phyloP scores from a whole-genome alignment of 2,113 vertebrate genomes.

The Mobula birostris region DNA sequence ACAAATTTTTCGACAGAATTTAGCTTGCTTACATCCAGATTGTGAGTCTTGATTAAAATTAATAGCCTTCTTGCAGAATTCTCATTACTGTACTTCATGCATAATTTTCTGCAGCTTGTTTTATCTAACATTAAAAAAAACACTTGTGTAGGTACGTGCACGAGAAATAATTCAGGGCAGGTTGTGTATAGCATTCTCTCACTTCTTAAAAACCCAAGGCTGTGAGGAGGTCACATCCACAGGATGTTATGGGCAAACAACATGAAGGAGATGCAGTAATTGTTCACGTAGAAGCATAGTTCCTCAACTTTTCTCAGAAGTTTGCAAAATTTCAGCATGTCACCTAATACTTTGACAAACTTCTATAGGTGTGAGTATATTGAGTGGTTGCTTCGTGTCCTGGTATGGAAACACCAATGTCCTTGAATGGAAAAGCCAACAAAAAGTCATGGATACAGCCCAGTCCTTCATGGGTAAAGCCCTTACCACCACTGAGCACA shows the following conservation, averaged over 20 bases:
- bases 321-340: too few relatives aligned
- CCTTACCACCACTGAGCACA: too few relatives aligned
- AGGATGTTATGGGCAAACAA: not conserved
- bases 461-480: too few relatives aligned
- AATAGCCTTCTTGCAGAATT: not conserved
- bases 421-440: too few relatives aligned
- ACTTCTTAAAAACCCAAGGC: not conserved
- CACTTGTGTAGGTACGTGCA: not conserved
- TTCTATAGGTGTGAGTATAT: too few relatives aligned
- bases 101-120: not conserved
- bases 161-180: too few relatives aligned
- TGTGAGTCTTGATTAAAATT: not conserved
- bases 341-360: too few relatives aligned
- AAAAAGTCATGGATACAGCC: too few relatives aligned
- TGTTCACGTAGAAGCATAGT: not conserved
- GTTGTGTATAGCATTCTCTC: not conserved
- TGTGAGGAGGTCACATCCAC: not conserved
- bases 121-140: not conserved
- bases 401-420: too few relatives aligned
- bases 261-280: not conserved
- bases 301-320: too few relatives aligned
- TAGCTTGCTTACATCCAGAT: not conserved
- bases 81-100: not conserved
- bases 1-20: not conserved
- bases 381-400: too few relatives aligned